A percentile compares a stretch with the other conserved stretches of the same genome.
phyloP scores from a whole-genome alignment of 1,140 invertebrate species.

The Megalonaias nervosa region DNA sequence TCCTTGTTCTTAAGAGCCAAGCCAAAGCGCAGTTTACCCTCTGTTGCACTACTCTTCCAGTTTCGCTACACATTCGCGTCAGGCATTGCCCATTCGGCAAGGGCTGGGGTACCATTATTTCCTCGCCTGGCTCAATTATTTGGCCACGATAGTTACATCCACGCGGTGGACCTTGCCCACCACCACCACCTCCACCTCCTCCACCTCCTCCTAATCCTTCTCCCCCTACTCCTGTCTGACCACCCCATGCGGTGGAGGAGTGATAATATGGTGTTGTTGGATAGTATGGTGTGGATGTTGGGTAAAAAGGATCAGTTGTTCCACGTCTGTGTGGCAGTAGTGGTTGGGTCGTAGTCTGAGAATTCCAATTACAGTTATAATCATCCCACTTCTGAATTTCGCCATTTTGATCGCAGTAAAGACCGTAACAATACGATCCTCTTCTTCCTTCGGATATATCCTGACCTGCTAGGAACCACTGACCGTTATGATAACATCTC shows the following conservation, averaged over 20 bases:
- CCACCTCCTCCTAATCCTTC: not conserved
- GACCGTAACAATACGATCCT: constrained; percentile 30
- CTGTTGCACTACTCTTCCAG: no score
- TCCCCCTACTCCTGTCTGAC: not conserved
- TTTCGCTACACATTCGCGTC: no score
- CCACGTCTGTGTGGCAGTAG: not conserved
- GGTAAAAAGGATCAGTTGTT: not conserved
- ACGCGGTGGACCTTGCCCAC: not conserved
- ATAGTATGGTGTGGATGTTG: not conserved
- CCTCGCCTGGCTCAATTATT: no score
- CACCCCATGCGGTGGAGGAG: not conserved
- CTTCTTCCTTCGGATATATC: constrained; percentile 30
- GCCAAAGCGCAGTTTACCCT: no score
- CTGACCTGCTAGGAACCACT: constrained; percentile 24
- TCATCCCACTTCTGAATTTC: constrained; percentile 36
- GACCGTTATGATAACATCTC: not conserved
- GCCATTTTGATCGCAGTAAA: constrained; percentile 26
- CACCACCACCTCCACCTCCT: constrained; percentile 6
- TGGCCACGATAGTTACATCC: no score
- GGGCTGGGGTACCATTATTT: no score
- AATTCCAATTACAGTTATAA: constrained; percentile 32
- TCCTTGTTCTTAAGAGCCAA: no score
- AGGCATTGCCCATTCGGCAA: no score
- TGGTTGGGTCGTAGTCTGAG: constrained; percentile 16
- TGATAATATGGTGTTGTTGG: not conserved